Evolutionary conservation across 2,113 vertebrate genomes (phyloP), one percentile per base, ranked within the genome.

Genomic region (Romanogobio albipinnatus): DNA sequence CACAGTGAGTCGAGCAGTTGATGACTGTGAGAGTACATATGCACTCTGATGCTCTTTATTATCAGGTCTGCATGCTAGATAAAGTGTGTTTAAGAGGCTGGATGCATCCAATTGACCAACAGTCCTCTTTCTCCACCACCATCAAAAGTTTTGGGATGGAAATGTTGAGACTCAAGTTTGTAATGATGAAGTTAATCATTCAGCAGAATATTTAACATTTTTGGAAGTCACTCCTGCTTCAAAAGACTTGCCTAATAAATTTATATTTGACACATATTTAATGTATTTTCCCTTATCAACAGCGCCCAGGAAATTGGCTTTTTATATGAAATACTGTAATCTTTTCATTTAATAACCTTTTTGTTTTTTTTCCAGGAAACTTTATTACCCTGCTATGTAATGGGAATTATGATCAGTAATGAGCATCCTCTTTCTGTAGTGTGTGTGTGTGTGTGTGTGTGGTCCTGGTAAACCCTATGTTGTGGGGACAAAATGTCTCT

Each of bases 1-100:
- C 76, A 88, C 76, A 86, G 76, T n/a, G 59, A 84, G 81, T 83
- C 79, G 81, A 81, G 83, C 64, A 85, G 76, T 75, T 81, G 79
- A 26, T 64, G 58, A 82, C 76, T 78, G 82, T 75, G 81, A 76
- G 70, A 33, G 17, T 59, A 77, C 75, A 43, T 80, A 56, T 71
- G 76, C 68, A 79, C 64, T 49, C 43, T 53, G 45, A 47, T 79
- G 45, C 81, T 70, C 76, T 88, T 86, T 81, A 84, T 86, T 78
- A 80, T 83, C 59, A 68, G 47, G 68, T 81, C 56, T 26, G 68
- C 76, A 83, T 83, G 87, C 56, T 74, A 87, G 73, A 81, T 75
- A 83, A 85, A 73, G 45, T 74, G 36, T 39, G 83, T 45, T 82
- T 85, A 85, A 87, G 71, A 76, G 77, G 33, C 83, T 71, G 64